A percentile compares a stretch with the other conserved stretches of the same genome.
Evolutionary conservation across 2,888 invertebrate species (phyloP).

Genomic region (Lithophane semibrunnea): DNA sequence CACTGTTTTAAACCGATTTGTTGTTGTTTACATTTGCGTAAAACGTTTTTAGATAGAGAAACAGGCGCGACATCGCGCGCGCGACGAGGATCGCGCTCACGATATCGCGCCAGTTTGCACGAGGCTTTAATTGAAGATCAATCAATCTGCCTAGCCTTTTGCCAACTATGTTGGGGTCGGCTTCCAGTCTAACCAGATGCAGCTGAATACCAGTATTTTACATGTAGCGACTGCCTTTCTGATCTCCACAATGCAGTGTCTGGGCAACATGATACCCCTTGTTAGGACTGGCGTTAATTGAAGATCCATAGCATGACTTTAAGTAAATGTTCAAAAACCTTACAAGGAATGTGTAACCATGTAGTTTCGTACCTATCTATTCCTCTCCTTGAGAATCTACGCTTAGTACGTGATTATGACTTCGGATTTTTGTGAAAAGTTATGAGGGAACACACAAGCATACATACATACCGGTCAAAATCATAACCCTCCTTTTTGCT

Average conservation of each 20-base stretch:
- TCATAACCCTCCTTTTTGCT: no score
- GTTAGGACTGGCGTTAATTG: neutral
- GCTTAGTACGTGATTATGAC: no score
- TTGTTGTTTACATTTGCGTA: slow-evolving; percentile 12
- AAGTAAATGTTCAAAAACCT: neutral
- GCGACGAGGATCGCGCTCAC: no score
- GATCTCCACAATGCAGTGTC: neutral
- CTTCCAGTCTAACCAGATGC: neutral
- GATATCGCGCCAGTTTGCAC: no score
- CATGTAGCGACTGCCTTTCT: neutral
- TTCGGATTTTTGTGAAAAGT: no score
- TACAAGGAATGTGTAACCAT: neutral
- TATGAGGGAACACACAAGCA: no score
- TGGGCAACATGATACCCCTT: neutral
- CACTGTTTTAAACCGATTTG: slow-evolving; percentile 14
- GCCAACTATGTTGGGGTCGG: neutral
- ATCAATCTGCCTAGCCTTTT: neutral
- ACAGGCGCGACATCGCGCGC: no score
- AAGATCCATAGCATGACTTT: no score
- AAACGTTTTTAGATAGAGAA: neutral
- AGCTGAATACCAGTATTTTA: neutral
- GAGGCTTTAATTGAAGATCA: neutral
- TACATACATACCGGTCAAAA: no score
- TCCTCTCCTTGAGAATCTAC: neutral
- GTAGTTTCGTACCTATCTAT: no score